Evolutionary conservation across 2,797 vertebrate species (phyloP).

Genomic region (Prunella strophiata): DNA sequence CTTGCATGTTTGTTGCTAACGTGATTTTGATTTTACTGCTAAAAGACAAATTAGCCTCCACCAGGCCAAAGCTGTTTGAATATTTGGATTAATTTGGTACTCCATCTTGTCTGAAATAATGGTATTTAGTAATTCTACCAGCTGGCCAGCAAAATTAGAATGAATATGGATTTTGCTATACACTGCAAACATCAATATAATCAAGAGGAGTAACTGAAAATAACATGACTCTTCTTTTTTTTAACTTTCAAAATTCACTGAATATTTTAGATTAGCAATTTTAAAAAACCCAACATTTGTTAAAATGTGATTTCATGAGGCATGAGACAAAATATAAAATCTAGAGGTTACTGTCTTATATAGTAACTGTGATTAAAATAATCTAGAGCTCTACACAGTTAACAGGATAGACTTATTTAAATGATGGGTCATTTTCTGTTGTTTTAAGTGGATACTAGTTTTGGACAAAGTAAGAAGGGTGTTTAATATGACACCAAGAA

Average conservation of each 20-base stretch:
- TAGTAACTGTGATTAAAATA: not conserved
- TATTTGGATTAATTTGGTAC: slow-evolving; percentile 70
- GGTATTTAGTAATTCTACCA: slow-evolving; percentile 57
- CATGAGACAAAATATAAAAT: not conserved
- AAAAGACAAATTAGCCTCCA: slow-evolving; percentile 66
- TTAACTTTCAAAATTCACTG: slow-evolving; percentile 49
- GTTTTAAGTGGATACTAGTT: not conserved
- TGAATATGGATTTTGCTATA: slow-evolving; percentile 63
- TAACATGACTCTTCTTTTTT: slow-evolving; percentile 8
- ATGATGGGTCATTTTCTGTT: not conserved
- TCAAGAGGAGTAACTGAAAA: slow-evolving; percentile 44
- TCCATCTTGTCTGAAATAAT: slow-evolving; percentile 67
- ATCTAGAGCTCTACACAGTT: not conserved
- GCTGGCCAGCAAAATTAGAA: slow-evolving; percentile 51
- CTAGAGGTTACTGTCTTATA: not conserved
- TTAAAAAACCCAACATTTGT: not conserved
- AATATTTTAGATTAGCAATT: slow-evolving; percentile 32
- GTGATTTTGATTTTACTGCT: slow-evolving; percentile 58
- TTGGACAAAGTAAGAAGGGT: not conserved
- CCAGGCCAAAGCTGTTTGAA: slow-evolving; percentile 49
- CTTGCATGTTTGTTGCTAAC: slow-evolving; percentile 47
- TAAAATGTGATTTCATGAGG: not conserved
- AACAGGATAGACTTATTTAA: not conserved
- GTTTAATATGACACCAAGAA: not conserved
- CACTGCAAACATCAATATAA: slow-evolving; percentile 53